These are phyloP conservation scores for Corythoichthys intestinalis DNA, from an alignment of 2,113 vertebrate species.

Conservation along the genomic window DNA sequence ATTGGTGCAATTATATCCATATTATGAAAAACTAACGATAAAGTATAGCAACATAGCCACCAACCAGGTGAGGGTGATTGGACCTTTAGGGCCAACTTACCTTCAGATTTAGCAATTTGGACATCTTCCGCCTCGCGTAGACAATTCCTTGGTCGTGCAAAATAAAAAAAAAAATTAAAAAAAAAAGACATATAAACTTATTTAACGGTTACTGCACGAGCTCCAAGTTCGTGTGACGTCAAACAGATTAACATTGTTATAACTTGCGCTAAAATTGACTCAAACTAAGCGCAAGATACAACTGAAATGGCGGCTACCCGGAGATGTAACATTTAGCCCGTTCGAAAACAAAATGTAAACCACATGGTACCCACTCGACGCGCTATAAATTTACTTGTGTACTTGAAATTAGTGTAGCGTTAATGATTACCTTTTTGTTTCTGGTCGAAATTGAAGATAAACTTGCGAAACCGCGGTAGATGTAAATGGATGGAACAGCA, in stretches of 20 bases:
- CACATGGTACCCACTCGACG: neutral
- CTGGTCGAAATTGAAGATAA: neutral
- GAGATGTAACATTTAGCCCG: neutral
- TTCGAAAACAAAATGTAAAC: neutral
- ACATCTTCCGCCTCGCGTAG: neutral
- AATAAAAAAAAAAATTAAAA: too few species aligned
- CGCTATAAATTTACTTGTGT: neutral
- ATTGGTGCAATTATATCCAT: too few species aligned
- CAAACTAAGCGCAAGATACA: too few species aligned
- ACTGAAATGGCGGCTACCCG: neutral
- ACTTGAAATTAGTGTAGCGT: neutral
- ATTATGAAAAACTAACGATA: too few species aligned
- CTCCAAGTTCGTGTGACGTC: neutral
- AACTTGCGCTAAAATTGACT: too few species aligned
- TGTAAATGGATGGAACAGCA: neutral
- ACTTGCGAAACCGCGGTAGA: neutral
- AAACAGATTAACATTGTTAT: too few species aligned
- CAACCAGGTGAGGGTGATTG: neutral
- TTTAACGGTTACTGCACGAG: neutral
- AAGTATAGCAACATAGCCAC: neutral
- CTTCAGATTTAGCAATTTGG: conserved; percentile 4
- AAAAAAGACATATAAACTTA: neutral
- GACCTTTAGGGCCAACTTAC: neutral
- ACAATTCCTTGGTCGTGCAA: neutral
- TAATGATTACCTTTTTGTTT: neutral